Conservation (phyloP, 1,140 invertebrate species). For the Drosophila prosaltans region DNA sequence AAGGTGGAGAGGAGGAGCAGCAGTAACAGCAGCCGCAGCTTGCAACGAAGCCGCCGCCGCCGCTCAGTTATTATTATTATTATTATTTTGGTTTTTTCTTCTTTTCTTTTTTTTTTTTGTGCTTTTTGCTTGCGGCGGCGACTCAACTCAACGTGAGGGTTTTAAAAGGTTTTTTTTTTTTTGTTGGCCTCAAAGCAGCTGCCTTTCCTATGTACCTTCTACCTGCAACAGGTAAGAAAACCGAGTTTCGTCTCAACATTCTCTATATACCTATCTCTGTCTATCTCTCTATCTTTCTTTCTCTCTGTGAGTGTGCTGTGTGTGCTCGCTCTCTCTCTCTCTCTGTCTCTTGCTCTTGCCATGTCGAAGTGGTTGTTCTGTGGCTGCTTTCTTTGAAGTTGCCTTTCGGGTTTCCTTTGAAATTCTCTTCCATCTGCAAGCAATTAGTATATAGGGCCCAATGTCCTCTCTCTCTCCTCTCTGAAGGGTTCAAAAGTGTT, state of each 20-base stretch:
- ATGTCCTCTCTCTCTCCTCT: slow-evolving; percentile 38
- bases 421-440: slow-evolving; percentile 72
- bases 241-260: slow-evolving; percentile 62
- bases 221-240: slow-evolving; percentile 80
- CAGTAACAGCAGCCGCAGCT: slow-evolving; percentile 32
- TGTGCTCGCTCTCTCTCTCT: slow-evolving; percentile 7
- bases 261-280: slow-evolving; percentile 15
- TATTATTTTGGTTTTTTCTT: slow-evolving; percentile 39
- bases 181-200: slow-evolving; percentile 76
- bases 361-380: slow-evolving; percentile 33
- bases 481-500: slow-evolving; percentile 72
- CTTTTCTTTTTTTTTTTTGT: slow-evolving; percentile 48
- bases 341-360: slow-evolving; percentile 9
- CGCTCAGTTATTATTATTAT: slow-evolving; percentile 77
- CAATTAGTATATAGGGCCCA: slow-evolving; percentile 73
- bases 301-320: slow-evolving; percentile 4
- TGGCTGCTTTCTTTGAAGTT: slow-evolving; percentile 79
- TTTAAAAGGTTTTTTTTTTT: slow-evolving; percentile 82
- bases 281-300: slow-evolving; percentile 27
- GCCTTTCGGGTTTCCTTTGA: slow-evolving; percentile 80
- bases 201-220: slow-evolving; percentile 52
- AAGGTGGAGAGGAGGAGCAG: slow-evolving; percentile 32
- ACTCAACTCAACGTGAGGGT: slow-evolving; percentile 71
- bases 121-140: slow-evolving; percentile 69
- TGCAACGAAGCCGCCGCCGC: slow-evolving; percentile 68